A percentile compares a stretch with the other conserved stretches of the same genome.
Evolutionary conservation across 2,113 vertebrate genomes (phyloP).

Genomic region (Chrysochloris asiatica): DNA sequence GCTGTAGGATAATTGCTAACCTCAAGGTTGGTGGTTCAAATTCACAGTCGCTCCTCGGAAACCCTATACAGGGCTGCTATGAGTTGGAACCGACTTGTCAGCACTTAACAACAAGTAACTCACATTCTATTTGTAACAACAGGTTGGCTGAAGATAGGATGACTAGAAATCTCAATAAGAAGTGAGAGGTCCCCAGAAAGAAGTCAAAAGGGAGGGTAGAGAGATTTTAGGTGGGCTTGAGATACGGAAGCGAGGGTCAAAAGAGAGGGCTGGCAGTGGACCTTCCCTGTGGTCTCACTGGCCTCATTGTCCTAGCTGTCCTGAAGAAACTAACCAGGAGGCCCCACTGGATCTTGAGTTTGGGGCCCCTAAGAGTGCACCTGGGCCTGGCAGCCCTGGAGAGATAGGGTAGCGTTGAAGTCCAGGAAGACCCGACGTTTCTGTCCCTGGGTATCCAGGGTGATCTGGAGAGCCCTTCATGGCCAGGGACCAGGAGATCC

Average conservation of each 20-base stretch:
- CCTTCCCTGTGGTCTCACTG: slow-evolving; percentile 72
- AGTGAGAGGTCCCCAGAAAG: neutral
- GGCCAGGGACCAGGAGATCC: slow-evolving; percentile 45
- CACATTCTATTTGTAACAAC: neutral
- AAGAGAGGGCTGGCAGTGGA: neutral
- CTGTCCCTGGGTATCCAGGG: slow-evolving; percentile 50
- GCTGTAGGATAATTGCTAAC: too few species aligned
- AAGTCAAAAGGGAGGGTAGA: neutral
- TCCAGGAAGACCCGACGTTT: slow-evolving; percentile 25
- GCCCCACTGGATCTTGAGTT: slow-evolving; percentile 23
- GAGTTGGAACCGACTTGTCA: too few species aligned
- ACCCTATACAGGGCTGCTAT: too few species aligned
- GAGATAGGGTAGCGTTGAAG: slow-evolving; percentile 54
- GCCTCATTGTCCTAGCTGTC: slow-evolving; percentile 70
- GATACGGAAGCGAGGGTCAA: neutral
- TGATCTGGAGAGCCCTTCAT: slow-evolving; percentile 59
- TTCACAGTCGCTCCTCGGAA: too few species aligned
- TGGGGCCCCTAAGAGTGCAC: slow-evolving; percentile 64
- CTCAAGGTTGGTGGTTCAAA: too few species aligned
- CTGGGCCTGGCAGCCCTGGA: slow-evolving; percentile 60
- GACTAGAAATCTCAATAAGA: neutral
- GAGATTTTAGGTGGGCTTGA: neutral
- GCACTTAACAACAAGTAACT: too few species aligned
- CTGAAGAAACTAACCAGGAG: slow-evolving; percentile 69
- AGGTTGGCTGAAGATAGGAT: neutral